Conservation (phyloP, 1,140 invertebrate species). For the Macrocentrus cingulum region DNA sequence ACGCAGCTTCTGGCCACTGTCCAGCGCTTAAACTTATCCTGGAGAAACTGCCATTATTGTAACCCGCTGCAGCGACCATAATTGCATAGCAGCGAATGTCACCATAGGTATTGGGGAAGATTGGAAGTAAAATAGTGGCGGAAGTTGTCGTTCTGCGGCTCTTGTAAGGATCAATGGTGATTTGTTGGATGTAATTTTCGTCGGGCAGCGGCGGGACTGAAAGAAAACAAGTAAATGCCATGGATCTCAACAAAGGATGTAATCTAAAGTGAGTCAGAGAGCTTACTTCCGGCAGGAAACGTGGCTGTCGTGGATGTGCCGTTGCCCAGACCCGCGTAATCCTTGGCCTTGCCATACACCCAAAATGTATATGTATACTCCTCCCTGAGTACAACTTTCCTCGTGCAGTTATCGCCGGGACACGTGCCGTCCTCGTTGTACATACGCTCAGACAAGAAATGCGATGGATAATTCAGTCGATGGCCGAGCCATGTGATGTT, state of each 20-base stretch:
- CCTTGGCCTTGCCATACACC: slow-evolving; percentile 34
- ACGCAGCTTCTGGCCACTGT: slow-evolving; percentile 36
- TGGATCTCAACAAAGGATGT: not conserved
- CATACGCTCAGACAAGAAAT: slow-evolving; percentile 18
- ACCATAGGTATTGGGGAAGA: slow-evolving; percentile 42
- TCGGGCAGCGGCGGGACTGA: slow-evolving; percentile 44
- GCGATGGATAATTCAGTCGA: slow-evolving; percentile 28
- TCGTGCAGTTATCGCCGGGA: slow-evolving; percentile 32
- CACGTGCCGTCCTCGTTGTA: slow-evolving; percentile 13
- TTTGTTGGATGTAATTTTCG: slow-evolving; percentile 38
- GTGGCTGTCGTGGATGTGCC: slow-evolving; percentile 8
- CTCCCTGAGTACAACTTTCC: slow-evolving; percentile 37
- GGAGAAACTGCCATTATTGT: slow-evolving; percentile 24
- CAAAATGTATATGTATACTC: slow-evolving; percentile 43
- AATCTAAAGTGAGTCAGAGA: not conserved
- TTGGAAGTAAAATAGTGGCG: slow-evolving; percentile 42
- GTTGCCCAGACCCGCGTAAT: slow-evolving; percentile 28
- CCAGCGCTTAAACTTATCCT: slow-evolving; percentile 33
- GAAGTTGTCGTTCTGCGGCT: slow-evolving; percentile 40
- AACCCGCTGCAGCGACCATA: slow-evolving; percentile 39
- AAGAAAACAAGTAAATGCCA: slow-evolving; percentile 15
- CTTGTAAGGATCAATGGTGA: slow-evolving; percentile 45
- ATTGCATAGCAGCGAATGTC: slow-evolving; percentile 45
- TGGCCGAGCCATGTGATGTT: slow-evolving; percentile 34
- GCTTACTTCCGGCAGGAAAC: slow-evolving; percentile 50